Conservation (phyloP, 2,113 vertebrate genomes). For the Salvelinus alpinus region DNA sequence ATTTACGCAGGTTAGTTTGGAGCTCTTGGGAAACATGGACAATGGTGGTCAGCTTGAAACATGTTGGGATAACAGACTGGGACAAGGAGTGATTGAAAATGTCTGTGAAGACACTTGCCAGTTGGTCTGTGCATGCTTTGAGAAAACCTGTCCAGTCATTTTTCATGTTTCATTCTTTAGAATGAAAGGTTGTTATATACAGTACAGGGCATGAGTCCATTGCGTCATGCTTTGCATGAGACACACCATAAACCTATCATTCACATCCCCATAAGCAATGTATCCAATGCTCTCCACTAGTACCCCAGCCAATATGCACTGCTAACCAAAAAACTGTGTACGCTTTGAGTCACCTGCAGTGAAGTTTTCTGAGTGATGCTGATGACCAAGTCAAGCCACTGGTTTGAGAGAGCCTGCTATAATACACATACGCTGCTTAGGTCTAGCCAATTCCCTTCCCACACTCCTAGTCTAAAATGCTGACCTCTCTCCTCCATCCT, state of each 20-base stretch:
- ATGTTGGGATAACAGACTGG: no score
- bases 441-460: background rate
- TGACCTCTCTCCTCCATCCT: background rate
- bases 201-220: background rate
- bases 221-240: constrained; percentile 26
- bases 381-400: constrained; percentile 1
- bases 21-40: no score
- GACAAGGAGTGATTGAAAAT: no score
- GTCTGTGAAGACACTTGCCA: no score
- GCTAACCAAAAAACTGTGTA: background rate
- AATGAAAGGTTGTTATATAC: background rate
- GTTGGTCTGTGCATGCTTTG: no score
- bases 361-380: no score
- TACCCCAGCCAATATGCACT: no score
- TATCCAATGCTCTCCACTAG: background rate
- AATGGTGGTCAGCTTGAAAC: no score
- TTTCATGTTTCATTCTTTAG: background rate
- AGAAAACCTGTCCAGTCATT: no score
- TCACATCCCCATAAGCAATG: background rate
- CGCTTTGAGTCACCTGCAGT: no score
- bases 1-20: no score
- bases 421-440: background rate
- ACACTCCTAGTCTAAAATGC: background rate
- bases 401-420: constrained; percentile 9
- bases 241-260: background rate